Percentiles rank a stretch among this genome's conserved stretches.
Conservation (phyloP, 2,113 vertebrate genomes). For the Lagopus muta region DNA sequence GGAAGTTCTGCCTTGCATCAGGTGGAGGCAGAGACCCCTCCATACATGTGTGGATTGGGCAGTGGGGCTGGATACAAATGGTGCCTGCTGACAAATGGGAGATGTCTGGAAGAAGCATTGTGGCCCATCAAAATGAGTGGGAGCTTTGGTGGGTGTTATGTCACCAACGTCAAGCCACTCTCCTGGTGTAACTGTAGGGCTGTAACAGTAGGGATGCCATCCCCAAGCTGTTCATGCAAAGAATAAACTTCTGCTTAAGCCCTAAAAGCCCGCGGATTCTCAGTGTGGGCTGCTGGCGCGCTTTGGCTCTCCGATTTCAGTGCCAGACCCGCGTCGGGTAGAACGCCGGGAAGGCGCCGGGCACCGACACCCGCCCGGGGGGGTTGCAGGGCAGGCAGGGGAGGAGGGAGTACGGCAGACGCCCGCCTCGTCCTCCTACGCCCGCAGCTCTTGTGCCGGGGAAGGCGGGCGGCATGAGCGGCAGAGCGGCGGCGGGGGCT, state of each 20-base stretch:
- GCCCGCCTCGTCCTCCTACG: not conserved
- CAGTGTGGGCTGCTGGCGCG: not conserved
- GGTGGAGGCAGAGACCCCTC: no score
- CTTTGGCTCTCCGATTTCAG: accelerated
- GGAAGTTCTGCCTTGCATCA: not conserved
- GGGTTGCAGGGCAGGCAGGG: not conserved
- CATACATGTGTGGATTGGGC: not conserved
- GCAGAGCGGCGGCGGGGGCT: not conserved
- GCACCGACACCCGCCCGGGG: not conserved
- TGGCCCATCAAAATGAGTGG: not conserved
- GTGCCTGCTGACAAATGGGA: not conserved
- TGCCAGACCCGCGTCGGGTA: not conserved
- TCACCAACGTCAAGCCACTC: not conserved
- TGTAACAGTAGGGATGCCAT: not conserved
- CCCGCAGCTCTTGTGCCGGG: not conserved
- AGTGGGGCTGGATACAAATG: not conserved
- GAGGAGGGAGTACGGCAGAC: not conserved
- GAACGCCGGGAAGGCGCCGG: not conserved
- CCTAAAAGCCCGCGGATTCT: not conserved
- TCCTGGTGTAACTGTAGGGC: not conserved
- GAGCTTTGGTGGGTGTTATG: not conserved
- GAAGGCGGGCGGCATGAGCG: not conserved
- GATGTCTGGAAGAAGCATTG: not conserved
- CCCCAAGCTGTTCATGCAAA: not conserved
- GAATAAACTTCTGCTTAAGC: not conserved